phyloP scores from a whole-genome alignment of 2,797 vertebrate genomes.

The Tragopan temminckii region DNA sequence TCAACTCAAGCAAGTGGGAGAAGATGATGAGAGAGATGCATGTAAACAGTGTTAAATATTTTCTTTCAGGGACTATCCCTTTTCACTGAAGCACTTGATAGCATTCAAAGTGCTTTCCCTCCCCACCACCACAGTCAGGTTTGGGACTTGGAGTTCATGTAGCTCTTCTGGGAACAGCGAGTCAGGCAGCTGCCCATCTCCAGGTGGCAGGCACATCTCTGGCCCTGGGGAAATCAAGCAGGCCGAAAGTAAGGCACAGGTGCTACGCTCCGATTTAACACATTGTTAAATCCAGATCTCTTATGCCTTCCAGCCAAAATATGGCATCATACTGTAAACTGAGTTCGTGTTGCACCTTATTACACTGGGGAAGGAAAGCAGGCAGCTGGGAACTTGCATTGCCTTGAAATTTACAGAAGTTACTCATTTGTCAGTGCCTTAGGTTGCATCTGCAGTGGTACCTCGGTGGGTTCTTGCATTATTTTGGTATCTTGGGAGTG shows the following conservation, averaged over 20 bases:
- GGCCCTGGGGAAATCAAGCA: constrained; percentile 29
- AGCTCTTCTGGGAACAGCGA: neutral
- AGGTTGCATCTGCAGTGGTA: neutral
- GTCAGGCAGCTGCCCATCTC: neutral
- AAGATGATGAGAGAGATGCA: neutral
- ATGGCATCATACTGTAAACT: constrained; percentile 20
- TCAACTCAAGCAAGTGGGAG: neutral
- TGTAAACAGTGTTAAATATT: neutral
- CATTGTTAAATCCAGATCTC: constrained; percentile 38
- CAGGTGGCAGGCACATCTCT: neutral
- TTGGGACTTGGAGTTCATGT: rapidly evolving
- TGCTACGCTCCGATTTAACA: constrained; percentile 33
- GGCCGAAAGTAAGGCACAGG: neutral
- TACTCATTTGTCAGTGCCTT: constrained; percentile 30
- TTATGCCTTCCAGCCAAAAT: constrained; percentile 50
- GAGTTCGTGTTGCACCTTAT: constrained; percentile 13
- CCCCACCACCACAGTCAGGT: rapidly evolving
- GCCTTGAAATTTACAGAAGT: constrained; percentile 18
- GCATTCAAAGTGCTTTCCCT: neutral
- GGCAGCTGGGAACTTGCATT: neutral
- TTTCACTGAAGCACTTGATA: neutral
- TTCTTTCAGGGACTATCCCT: neutral
- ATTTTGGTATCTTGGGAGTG: neutral
- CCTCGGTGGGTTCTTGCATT: neutral
- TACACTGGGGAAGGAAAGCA: neutral